phyloP scores from a whole-genome alignment of 1,140 invertebrate genomes.

The Belonocnema kinseyi region DNA sequence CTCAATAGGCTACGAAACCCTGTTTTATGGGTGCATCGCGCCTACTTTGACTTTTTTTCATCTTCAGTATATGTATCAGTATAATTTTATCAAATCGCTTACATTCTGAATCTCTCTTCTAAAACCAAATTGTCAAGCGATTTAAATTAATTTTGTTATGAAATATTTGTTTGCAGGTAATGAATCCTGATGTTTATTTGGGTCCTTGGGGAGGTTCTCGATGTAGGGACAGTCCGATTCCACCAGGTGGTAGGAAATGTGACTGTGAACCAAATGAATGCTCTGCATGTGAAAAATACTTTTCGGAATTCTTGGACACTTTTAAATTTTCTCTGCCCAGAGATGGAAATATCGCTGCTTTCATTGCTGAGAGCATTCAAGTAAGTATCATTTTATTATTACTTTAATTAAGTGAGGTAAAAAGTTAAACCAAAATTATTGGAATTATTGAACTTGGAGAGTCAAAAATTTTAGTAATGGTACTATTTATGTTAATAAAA shows the following conservation, averaged over 20 bases:
- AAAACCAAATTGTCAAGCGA: neutral
- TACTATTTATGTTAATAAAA: too few species aligned
- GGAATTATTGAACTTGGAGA: too few species aligned
- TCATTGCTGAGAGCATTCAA: slow-evolving; percentile 97
- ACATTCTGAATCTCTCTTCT: neutral
- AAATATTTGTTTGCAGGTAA: slow-evolving; percentile 76
- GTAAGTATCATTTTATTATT: slow-evolving; percentile 62
- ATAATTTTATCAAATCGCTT: too few species aligned
- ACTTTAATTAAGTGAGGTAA: slow-evolving; percentile 25
- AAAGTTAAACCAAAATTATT: too few species aligned
- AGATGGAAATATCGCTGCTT: slow-evolving; percentile 85
- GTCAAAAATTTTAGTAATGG: too few species aligned
- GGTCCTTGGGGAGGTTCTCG: slow-evolving; percentile 92
- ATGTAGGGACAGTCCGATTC: slow-evolving; percentile 92
- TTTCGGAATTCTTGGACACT: slow-evolving; percentile 87
- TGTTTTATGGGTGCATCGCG: too few species aligned
- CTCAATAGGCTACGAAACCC: too few species aligned
- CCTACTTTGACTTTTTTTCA: too few species aligned
- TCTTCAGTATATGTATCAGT: too few species aligned
- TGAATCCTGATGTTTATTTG: slow-evolving; percentile 93
- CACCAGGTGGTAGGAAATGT: slow-evolving; percentile 81
- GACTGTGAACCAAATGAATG: slow-evolving; percentile 81
- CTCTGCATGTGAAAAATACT: slow-evolving; percentile 85
- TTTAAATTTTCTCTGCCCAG: slow-evolving; percentile 85
- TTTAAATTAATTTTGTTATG: slow-evolving; percentile 27